Conservation (phyloP, 92 coral and sea anemone species). For the Ricordea florida region DNA sequence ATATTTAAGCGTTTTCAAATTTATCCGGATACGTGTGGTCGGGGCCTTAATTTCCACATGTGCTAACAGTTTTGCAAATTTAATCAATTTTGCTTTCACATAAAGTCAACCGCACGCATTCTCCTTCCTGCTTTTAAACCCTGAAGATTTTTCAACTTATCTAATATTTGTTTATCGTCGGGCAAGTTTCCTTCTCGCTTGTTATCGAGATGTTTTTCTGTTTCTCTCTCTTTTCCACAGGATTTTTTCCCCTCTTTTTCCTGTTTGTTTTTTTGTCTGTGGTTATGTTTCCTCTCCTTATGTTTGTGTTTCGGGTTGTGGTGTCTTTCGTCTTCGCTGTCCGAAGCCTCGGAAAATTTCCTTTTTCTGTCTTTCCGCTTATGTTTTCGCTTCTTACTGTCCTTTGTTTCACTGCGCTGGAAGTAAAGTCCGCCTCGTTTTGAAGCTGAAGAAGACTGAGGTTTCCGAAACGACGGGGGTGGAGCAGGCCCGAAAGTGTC, state of each 20-base stretch:
- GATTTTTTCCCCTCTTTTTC: neutral
- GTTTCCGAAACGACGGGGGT: conserved; percentile 8
- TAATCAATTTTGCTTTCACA: conserved; percentile 59
- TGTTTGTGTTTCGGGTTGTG: conserved; percentile 47
- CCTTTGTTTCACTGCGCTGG: neutral
- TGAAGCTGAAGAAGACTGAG: neutral
- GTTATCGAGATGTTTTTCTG: conserved; percentile 9
- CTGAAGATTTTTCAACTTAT: conserved; percentile 84
- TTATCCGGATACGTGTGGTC: too few species aligned
- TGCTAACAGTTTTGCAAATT: too few species aligned
- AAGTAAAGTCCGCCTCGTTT: neutral
- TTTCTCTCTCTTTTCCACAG: conserved; percentile 5
- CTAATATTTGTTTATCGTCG: conserved; percentile 76
- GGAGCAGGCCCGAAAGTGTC: conserved; percentile 59
- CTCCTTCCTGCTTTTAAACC: conserved; percentile 64
- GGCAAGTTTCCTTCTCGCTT: conserved; percentile 16
- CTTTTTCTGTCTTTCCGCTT: neutral
- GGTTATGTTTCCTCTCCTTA: conserved; percentile 57
- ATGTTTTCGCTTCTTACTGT: neutral
- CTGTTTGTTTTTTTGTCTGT: conserved; percentile 21
- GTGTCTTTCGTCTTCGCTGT: conserved; percentile 25
- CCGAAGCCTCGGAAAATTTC: neutral
- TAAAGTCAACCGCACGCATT: conserved; percentile 93
- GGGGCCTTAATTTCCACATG: too few species aligned
- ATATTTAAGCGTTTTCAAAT: too few species aligned